Evolutionary conservation across 2,888 invertebrate genomes (phyloP), one percentile per base, ranked within the genome.

Genomic region (Criorhina ranunculi): DNA sequence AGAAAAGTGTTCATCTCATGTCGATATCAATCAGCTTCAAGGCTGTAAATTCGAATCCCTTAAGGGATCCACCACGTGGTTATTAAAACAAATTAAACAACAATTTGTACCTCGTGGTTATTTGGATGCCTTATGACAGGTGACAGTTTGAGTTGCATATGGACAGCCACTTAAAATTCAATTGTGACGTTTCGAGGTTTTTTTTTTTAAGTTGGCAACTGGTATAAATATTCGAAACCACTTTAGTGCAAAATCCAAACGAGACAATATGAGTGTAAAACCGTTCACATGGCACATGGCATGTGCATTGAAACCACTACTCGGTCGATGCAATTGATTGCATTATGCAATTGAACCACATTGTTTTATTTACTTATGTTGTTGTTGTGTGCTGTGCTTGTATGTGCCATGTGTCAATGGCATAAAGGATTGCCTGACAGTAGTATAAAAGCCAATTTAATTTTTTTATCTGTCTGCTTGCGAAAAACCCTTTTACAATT

Each of bases 281-380:
- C 11, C 5, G 19, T 17, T 5, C 35, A 4, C 12, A 11, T 11
- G 42, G 17, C 40, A 42, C 35, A 35, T 42, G 42, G 11, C 57
- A 17, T 40, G 37, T 57, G 12, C 15, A 9, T 53, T 8, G 15
- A 46, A 46, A 24, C 46, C 35, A 29, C 35, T 37, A 29, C 35
- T 37, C 9, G 70, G 1, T 35, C 29, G 24, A 19, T 42, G 33
- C 42, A 9, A 29, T 46, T 75, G 64, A 76, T 66, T 76, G 66
- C 46, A 57, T 76, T 76, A 67, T 66, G 66, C 66, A 59, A 59
- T 76, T 67, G 64, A 70, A 75, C 64, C 66, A 67, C 60, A 60
- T 77, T 64, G 75, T 55, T 64, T 64, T 75, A 75, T 64, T 75
- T 64, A 75, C 75, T 64, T 59, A 35, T 37, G 33, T 42, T 55